Evolutionary conservation across 2,888 invertebrate species (phyloP), one percentile per base, ranked within the genome.

Genomic region (Lacanobia oleracea): DNA sequence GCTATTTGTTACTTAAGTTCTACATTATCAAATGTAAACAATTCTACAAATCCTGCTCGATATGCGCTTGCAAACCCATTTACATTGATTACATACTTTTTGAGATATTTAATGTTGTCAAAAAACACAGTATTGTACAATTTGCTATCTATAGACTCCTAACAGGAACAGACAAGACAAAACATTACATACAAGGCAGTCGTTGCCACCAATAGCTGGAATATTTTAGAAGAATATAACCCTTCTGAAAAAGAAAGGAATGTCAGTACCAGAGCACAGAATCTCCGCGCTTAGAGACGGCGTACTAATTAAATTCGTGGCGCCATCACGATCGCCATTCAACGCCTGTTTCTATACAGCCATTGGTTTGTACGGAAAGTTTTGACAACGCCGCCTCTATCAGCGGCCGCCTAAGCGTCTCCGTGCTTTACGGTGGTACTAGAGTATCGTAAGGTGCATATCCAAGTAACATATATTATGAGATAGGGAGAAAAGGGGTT

Each of bases 381-480:
- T 40, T 21, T 16, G 59, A 40, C 59, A 21, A 40, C 14, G 9
- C 10, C 37, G 21, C n/a, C 59, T 40, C 40, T 59, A 57, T 16
- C 37, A 14, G 40, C 59, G 33, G 33, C 33, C 56, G 33, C 27
- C 33, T 10, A 18, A 6, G 14, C 37, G 12, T 40, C 14, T 21
- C 18, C n/a, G n/a, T 23, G 18, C 45, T 45, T 7, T 21, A 18
- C 10, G 16, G 48, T 48, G 48, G 18, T 21, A 59, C 33, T 71
- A 23, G 27, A 21, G 0, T 23, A 21, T 53, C 2, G 50, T 10
- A 0, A 4, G 62, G 77, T 80, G 84, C 85, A 85, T 67, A 82
- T 82, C 63, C 82, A 80, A 50, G 67, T 67, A 70, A 72, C 71
- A 64, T 63, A 18, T 23, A 18, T 54, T 64, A 23, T 51, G 51